Evolutionary conservation across 2,113 vertebrate species (phyloP), one percentile per base, ranked within the genome.

Genomic region (Lepus timidus): DNA sequence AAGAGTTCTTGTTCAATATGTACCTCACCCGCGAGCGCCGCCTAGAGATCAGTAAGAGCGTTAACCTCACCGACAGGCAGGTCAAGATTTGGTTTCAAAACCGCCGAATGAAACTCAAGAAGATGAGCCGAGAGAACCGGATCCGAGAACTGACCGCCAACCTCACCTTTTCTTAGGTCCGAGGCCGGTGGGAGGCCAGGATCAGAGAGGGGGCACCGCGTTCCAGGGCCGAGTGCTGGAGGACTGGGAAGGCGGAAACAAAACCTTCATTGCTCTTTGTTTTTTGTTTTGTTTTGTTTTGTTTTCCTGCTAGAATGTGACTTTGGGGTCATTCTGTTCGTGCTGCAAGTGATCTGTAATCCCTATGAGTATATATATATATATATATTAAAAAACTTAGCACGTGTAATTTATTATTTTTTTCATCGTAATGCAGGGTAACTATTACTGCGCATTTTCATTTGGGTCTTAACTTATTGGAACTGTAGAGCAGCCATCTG

Each of bases 21-120:
- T 99, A 99, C 98, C 99, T 99, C 99, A 99, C 99, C 98, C 99
- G 99, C 98, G 99, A 99, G 99, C 99, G 99, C 99, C 99, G 99
- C 98, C 99, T 99, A 99, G 99, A 99, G 99, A 99, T 99, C 99
- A 99, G 99, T 99, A 99, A 99, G 98, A 99, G 99, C 98, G 99
- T 99, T 98, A 99, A 99, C 99, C 99, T 99, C 98, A 99, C 99
- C 98, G 99, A 99, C 99, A 99, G 99, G 98, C 99, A 99, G 99
- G 99, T 99, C 98, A 99, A 99, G 99, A 99, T 99, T 98, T 99
- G 99, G 99, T 99, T 99, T 98, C 99, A 99, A 98, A 99, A 99
- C 99, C 99, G 99, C 98, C 99, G 99, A 98, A 99, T 99, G 99
- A 99, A 99, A 98, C 99, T 99, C 97, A 99, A 99, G 99, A 99